Conservation (phyloP, 2,797 vertebrate genomes). For the Ciconia nigra region DNA sequence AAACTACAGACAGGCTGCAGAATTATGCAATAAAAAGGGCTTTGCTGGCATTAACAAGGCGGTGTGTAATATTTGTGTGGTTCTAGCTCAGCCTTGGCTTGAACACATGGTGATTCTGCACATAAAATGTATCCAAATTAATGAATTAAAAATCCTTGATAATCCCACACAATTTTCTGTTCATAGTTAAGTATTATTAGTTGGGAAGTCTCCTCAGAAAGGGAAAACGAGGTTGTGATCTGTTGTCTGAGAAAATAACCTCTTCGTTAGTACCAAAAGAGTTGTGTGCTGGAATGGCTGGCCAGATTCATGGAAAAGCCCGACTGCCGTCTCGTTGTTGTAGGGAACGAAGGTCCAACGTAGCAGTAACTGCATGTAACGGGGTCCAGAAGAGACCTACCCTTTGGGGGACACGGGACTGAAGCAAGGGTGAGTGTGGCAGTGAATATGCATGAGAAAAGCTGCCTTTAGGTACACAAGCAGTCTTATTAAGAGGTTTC, state of each 20-base stretch:
- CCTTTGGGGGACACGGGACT: fast-evolving
- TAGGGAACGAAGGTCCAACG: fast-evolving
- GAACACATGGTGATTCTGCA: slow-evolving; percentile 56
- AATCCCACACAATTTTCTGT: slow-evolving; percentile 56
- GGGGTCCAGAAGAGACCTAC: background rate
- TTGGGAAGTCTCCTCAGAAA: slow-evolving; percentile 29
- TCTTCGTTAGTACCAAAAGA: background rate
- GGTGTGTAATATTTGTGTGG: slow-evolving; percentile 63
- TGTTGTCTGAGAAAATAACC: slow-evolving; percentile 28
- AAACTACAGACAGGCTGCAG: slow-evolving; percentile 67
- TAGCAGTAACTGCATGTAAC: fast-evolving
- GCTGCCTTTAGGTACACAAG: background rate
- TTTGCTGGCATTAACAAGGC: slow-evolving; percentile 69
- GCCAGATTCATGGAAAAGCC: background rate
- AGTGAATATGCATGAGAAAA: background rate
- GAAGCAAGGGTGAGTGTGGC: background rate
- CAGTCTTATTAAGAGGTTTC: background rate
- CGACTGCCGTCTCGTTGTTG: background rate
- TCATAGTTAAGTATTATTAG: slow-evolving; percentile 18
- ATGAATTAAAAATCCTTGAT: slow-evolving; percentile 65
- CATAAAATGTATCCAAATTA: slow-evolving; percentile 66
- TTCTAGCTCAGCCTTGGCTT: slow-evolving; percentile 56
- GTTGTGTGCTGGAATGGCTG: background rate
- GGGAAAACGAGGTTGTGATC: slow-evolving; percentile 2
- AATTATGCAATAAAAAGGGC: slow-evolving; percentile 69